phyloP scores from a whole-genome alignment of 2,888 invertebrate genomes.

The Caenorhabditis japonica region DNA sequence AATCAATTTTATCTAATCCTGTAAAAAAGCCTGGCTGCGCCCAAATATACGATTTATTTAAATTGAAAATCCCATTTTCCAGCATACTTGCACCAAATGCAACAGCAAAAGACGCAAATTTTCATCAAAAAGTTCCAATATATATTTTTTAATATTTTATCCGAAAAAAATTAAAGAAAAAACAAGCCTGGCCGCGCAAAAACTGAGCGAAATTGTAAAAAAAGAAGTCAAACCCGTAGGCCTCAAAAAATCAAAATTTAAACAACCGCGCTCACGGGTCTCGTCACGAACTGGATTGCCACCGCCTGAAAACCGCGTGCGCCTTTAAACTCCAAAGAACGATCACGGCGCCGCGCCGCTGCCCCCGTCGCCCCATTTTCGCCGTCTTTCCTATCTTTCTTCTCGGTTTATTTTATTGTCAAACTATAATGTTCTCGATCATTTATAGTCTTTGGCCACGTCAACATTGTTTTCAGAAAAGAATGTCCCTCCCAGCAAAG shows the following conservation, averaged over 20 bases:
- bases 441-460: neutral
- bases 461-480: neutral
- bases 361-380: constrained; percentile 3
- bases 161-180: no score
- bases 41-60: no score
- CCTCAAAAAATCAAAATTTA: constrained; percentile 4
- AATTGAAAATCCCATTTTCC: no score
- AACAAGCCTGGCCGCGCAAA: no score
- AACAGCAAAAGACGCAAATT: no score
- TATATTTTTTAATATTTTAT: no score
- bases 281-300: constrained; percentile 29
- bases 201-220: no score
- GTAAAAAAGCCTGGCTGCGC: no score
- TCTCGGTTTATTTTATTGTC: neutral
- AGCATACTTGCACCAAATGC: no score
- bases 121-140: no score
- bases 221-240: no score
- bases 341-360: constrained; percentile 17
- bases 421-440: neutral
- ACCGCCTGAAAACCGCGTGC: constrained; percentile 42
- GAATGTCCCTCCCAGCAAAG: constrained; percentile 64
- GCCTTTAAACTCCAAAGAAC: constrained; percentile 46
- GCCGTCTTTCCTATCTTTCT: constrained; percentile 8
- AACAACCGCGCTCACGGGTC: constrained; percentile 36
- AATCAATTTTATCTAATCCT: no score